Conservation (phyloP, 2,113 vertebrate species). For the Pomatorhinus ruficollis region DNA sequence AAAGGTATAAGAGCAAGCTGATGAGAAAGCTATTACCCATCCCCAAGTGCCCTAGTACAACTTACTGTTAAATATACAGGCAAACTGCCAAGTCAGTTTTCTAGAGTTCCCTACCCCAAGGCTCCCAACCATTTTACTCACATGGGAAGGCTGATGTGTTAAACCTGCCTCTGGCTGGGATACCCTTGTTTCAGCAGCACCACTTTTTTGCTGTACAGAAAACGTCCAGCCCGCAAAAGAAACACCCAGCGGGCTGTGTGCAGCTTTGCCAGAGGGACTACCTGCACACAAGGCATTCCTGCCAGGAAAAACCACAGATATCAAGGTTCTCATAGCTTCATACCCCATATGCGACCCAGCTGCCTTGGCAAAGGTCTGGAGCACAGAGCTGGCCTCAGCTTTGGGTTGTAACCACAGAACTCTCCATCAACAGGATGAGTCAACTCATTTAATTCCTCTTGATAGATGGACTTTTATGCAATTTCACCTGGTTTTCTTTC, state of each 20-base stretch:
- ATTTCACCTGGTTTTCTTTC: slow-evolving; percentile 51
- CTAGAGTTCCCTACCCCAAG: not conserved
- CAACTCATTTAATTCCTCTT: slow-evolving; percentile 40
- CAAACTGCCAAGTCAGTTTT: not conserved
- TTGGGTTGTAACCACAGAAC: not conserved
- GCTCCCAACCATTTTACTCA: not conserved
- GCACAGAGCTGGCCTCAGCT: not conserved
- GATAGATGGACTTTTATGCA: slow-evolving; percentile 10
- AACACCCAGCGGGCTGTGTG: not conserved
- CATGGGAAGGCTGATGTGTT: not conserved
- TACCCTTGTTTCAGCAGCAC: not conserved
- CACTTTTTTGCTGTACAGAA: not conserved
- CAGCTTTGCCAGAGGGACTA: not conserved
- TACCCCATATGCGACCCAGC: not conserved
- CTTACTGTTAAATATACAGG: accelerated
- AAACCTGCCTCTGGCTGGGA: not conserved
- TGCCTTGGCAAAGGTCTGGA: slow-evolving; percentile 29
- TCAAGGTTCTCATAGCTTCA: not conserved
- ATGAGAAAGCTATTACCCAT: not conserved
- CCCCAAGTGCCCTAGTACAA: not conserved
- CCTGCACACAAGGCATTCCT: not conserved
- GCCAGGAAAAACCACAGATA: not conserved
- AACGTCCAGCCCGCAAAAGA: not conserved
- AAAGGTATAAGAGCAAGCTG: not conserved
- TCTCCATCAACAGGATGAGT: not conserved